Base-by-base conservation (phyloP, 2,797 vertebrate species). In the Varecia variegata region DNA sequence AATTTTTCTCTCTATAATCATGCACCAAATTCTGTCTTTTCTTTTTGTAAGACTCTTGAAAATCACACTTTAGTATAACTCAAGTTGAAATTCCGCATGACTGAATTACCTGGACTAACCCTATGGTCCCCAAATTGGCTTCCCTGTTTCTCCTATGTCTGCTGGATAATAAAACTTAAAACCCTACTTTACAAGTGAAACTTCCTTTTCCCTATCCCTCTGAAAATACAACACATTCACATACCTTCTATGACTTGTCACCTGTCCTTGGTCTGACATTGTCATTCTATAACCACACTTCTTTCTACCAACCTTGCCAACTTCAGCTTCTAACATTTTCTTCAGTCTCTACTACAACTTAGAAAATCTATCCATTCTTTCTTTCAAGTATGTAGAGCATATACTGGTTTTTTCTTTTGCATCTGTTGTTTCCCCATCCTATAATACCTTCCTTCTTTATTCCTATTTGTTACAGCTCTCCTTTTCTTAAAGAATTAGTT, bases 21-120 rank as follows among this genome's bases (percentile, higher is more conserved):
- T 17, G 2, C 15, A 84, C 67, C 38, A 92, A 80, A 94, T 76
- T 3, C 40, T 83, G 5, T 35, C 35, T 60, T 9, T 79, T 58
- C 91, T 93, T 58, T 60, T 30, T 70, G 87, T 18, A 82, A 71
- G 30, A 92, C 21, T 88, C 67, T 35, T 97, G 56, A 95, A 85
- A 94, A 83, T 54, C 52, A 94, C 60, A 68, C 35, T 85, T 70
- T 5, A 32, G 60, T 70, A 84, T 7, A 88, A 88, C 4, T 27
- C 38, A 81, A 89, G n/a, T 88, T 96, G 38, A 60, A 52, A 92
- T 82, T 92, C 93, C 70, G 21, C 25, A 81, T 82, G 27, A 67
- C 5, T 81, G 67, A 52, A 65, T 65, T 45, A 95, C 18, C 7
- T 88, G 25, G n/a, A 56, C 50, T 82, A 94, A 80, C 21, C 14